Conservation (phyloP, 2,797 vertebrate species). For the Danio aesculapii region DNA sequence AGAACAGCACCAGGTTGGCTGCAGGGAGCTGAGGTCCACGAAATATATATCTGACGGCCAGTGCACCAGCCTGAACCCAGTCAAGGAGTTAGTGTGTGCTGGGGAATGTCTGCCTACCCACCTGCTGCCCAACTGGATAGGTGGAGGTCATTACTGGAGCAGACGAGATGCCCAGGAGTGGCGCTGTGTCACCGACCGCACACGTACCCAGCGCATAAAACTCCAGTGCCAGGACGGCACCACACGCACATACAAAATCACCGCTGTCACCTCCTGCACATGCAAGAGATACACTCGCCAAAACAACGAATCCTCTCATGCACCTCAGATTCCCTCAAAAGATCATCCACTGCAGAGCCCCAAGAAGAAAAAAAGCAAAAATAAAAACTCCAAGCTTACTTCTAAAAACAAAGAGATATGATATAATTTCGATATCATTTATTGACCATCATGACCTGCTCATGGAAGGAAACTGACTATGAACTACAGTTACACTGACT, state of each 20-base stretch:
- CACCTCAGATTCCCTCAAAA: conserved; percentile 78
- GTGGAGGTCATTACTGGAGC: conserved; percentile 88
- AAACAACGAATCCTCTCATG: conserved; percentile 90
- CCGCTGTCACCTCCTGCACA: conserved; percentile 92
- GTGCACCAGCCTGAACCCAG: conserved; percentile 92
- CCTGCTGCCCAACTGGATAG: conserved; percentile 95
- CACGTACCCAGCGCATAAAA: conserved; percentile 90
- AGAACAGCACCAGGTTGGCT: conserved; percentile 89
- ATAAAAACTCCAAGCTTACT: conserved; percentile 11
- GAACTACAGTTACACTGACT: conserved; percentile 18
- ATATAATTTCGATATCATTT: not conserved
- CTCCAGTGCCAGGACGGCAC: conserved; percentile 92
- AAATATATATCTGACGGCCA: conserved; percentile 98
- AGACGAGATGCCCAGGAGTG: conserved; percentile 87
- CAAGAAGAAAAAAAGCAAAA: conserved; percentile 48
- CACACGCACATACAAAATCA: conserved; percentile 93
- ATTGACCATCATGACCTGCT: not conserved
- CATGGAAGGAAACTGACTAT: conserved; percentile 38
- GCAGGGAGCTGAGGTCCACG: conserved; percentile 92
- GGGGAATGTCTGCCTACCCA: conserved; percentile 92
- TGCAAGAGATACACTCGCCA: conserved; percentile 92
- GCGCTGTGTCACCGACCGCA: conserved; percentile 91
- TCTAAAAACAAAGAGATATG: conserved; percentile 9
- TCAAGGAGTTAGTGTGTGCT: conserved; percentile 96
- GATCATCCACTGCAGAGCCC: conserved; percentile 23